Percentiles rank a stretch among this genome's conserved stretches.
phyloP scores from a whole-genome alignment of 1,140 invertebrate species.

The Conopomorpha cramerella region DNA sequence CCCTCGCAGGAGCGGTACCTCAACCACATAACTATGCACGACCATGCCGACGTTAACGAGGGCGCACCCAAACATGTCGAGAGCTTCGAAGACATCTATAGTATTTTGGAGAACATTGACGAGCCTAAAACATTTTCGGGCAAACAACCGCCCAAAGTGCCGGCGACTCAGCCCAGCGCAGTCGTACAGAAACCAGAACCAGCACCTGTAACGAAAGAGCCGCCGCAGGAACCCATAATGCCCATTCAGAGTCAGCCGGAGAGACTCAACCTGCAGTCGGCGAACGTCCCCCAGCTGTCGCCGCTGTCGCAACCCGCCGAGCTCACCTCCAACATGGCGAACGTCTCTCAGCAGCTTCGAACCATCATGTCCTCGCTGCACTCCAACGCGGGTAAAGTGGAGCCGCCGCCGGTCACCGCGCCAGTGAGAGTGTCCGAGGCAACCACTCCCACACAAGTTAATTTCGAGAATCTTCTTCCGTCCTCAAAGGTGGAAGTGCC shows the following conservation, averaged over 20 bases:
- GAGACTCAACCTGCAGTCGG: slow-evolving; percentile 40
- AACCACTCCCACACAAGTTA: slow-evolving; percentile 53
- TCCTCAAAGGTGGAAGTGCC: slow-evolving; percentile 56
- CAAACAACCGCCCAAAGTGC: slow-evolving; percentile 26
- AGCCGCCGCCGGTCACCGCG: slow-evolving; percentile 27
- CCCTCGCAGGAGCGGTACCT: slow-evolving; percentile 65
- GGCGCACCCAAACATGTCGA: slow-evolving; percentile 61
- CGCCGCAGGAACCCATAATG: slow-evolving; percentile 23
- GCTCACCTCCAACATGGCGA: slow-evolving; percentile 71
- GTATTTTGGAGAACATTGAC: slow-evolving; percentile 70
- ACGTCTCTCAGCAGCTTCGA: slow-evolving; percentile 69
- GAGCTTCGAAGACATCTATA: slow-evolving; percentile 69
- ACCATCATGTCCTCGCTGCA: slow-evolving; percentile 67
- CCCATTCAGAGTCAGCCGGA: slow-evolving; percentile 27
- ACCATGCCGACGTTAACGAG: slow-evolving; percentile 53
- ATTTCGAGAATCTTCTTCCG: slow-evolving; percentile 54
- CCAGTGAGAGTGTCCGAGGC: slow-evolving; percentile 45
- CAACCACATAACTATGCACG: slow-evolving; percentile 64
- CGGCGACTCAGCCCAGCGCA: slow-evolving; percentile 14
- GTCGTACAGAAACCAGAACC: slow-evolving; percentile 14
- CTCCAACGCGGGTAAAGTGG: slow-evolving; percentile 41
- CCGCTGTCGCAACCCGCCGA: slow-evolving; percentile 73
- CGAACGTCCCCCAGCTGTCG: slow-evolving; percentile 67
- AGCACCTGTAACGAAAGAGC: slow-evolving; percentile 35
- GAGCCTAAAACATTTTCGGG: slow-evolving; percentile 41